Conservation (phyloP, 2,113 vertebrate genomes). For the Clarias batrachus region DNA sequence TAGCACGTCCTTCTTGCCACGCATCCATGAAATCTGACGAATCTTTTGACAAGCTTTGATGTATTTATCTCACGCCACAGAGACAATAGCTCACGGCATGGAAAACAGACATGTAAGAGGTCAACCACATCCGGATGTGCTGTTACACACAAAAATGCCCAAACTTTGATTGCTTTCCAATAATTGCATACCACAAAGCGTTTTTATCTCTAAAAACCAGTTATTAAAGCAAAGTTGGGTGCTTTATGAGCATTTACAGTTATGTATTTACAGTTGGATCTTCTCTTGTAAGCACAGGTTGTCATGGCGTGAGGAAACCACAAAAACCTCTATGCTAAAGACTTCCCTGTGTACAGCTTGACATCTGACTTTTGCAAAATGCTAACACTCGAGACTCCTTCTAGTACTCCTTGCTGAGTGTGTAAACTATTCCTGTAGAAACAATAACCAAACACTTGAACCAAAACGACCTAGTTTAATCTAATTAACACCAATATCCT, state of each 20-base stretch:
- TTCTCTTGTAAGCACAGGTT: no score
- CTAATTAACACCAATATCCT: no score
- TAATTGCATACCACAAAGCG: neutral
- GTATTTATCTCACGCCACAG: conserved; percentile 45
- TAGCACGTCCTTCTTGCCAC: conserved; percentile 57
- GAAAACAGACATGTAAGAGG: conserved; percentile 51
- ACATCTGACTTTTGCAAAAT: no score
- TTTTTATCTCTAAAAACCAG: neutral
- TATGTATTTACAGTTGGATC: neutral
- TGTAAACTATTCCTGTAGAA: no score
- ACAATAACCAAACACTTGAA: no score
- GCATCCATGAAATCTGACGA: conserved; percentile 47
- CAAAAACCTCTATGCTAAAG: no score
- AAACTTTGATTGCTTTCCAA: neutral
- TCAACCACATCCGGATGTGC: conserved; percentile 19
- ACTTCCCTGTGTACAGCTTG: no score
- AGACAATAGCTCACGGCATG: conserved; percentile 46
- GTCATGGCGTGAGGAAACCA: no score
- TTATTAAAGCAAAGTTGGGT: neutral
- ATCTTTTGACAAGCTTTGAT: conserved; percentile 44
- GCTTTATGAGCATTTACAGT: neutral
- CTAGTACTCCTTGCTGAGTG: no score
- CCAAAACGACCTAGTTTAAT: no score
- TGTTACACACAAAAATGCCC: neutral
- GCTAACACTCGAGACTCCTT: no score